Base-by-base conservation (phyloP, 2,797 vertebrate species). In the Novumbra hubbsi region DNA sequence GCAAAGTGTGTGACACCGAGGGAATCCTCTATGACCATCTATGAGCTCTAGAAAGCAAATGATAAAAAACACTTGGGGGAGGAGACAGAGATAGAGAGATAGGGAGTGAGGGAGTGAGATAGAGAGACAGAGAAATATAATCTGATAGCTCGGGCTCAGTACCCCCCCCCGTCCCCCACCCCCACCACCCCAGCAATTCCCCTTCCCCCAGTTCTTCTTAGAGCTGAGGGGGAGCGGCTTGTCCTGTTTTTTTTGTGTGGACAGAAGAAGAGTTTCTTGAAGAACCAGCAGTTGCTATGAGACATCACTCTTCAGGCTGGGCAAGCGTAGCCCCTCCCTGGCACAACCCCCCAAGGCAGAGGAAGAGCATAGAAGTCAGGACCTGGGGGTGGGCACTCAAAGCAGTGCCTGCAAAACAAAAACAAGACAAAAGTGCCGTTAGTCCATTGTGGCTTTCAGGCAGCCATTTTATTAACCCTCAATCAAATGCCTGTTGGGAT, bases 291-390 rank as follows among this genome's bases (percentile, higher is more conserved):
- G 93, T 92, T 92, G 92, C 90, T 93, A 93, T 94, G 93, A 24
- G 91, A 93, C 92, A 91, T 94, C 92, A 93, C 92, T 94, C 92
- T 94, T 94, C 93, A 91, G 91, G 92, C 91, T 90, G 91, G 93
- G 91, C 91, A 90, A 92, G 90, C 89, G 70, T 88, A 89, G 91
- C 88, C 93, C 91, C 93, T 89, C 89, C 81, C 81, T 91, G 90
- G 92, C 92, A 93, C 93, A 91, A 89, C 90, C 92, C 93, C 93
- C 92, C 93, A 86, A 91, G 92, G 93, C 91, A 89, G 93, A 94
- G 93, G 94, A 94, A 94, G 94, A 95, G 93, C 94, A 89, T 91
- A 91, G 92, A 92, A 93, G 94, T 93, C 93, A 94, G 91, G 92
- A 94, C 92, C 93, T 90, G 90, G 93, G 93, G 93, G 93, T 92